phyloP scores from a whole-genome alignment of 2,888 invertebrate genomes.

The Atrina japonica region DNA sequence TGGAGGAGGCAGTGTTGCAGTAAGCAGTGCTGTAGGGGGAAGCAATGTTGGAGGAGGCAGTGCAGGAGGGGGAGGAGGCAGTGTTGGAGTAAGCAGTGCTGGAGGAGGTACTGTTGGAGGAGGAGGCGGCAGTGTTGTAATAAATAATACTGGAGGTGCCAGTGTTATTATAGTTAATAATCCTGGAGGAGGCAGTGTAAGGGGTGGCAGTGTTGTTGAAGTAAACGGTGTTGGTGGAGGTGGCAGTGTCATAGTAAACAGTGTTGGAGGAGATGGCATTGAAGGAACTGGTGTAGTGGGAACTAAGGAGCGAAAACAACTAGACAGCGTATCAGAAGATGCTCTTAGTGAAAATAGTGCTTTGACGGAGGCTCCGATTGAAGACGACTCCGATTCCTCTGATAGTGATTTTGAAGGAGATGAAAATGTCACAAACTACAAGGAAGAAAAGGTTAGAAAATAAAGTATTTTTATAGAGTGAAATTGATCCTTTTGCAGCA shows the following conservation, averaged over 20 bases:
- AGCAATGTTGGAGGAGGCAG: constrained; percentile 33
- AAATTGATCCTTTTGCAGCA: no score
- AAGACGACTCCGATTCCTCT: constrained; percentile 65
- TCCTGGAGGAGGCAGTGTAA: constrained; percentile 25
- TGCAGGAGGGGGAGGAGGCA: constrained; percentile 29
- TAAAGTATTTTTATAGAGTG: no score
- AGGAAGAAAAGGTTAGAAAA: constrained; percentile 3
- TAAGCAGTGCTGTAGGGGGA: constrained; percentile 11
- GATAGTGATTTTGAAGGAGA: constrained; percentile 81
- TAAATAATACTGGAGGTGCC: constrained; percentile 10
- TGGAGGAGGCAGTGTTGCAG: constrained; percentile 6
- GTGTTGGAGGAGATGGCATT: constrained; percentile 27
- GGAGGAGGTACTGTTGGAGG: constrained; percentile 23
- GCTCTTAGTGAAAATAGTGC: constrained; percentile 6
- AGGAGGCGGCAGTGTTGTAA: constrained; percentile 12
- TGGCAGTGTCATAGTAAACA: constrained; percentile 32
- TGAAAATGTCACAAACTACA: constrained; percentile 81
- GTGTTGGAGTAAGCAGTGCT: constrained; percentile 13
- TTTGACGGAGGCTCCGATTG: constrained; percentile 77
- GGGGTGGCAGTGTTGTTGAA: not conserved
- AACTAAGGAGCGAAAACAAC: constrained; percentile 23
- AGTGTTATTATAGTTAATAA: constrained; percentile 36
- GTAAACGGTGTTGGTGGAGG: constrained; percentile 17
- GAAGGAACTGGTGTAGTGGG: constrained; percentile 21
- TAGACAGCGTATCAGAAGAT: constrained; percentile 26